Evolutionary conservation across 2,797 vertebrate genomes (phyloP).

Genomic region (Macroramphosus scolopax): DNA sequence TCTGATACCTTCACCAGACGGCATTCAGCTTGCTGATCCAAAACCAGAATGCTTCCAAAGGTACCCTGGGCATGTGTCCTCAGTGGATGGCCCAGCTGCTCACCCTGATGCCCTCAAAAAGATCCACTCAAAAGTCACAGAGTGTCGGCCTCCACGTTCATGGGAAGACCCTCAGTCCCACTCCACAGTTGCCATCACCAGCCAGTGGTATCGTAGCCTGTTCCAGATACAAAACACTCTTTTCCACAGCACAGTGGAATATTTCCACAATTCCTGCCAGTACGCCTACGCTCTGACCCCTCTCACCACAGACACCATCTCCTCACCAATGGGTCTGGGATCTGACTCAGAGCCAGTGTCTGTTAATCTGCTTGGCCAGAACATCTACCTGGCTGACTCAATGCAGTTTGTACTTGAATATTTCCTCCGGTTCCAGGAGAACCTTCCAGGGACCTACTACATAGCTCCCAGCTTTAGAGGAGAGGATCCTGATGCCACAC

Average conservation of each 20-base stretch:
- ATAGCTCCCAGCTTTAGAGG: constrained; percentile 82
- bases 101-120: constrained; percentile 63
- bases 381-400: constrained; percentile 80
- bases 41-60: constrained; percentile 60
- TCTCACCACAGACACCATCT: constrained; percentile 82
- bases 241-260: constrained; percentile 82
- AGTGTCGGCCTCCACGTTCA: constrained; percentile 65
- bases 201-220: constrained; percentile 79
- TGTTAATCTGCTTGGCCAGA: constrained; percentile 76
- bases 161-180: constrained; percentile 77
- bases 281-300: constrained; percentile 80
- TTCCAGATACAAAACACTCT: constrained; percentile 84
- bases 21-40: constrained; percentile 18
- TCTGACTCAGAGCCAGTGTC: constrained; percentile 82
- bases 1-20: constrained; percentile 57
- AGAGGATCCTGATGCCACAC: constrained; percentile 80
- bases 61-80: constrained; percentile 79
- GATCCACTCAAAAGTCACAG: constrained; percentile 69
- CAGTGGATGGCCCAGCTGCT: constrained; percentile 70
- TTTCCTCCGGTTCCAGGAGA: constrained; percentile 80
- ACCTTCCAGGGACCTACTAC: constrained; percentile 77
- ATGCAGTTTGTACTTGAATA: constrained; percentile 85
- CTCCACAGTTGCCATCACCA: constrained; percentile 72
- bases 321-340: constrained; percentile 82
- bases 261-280: constrained; percentile 73